These are phyloP conservation scores for Lepus americanus DNA, from an alignment of 2,113 vertebrate genomes.

Conservation along the genomic window DNA sequence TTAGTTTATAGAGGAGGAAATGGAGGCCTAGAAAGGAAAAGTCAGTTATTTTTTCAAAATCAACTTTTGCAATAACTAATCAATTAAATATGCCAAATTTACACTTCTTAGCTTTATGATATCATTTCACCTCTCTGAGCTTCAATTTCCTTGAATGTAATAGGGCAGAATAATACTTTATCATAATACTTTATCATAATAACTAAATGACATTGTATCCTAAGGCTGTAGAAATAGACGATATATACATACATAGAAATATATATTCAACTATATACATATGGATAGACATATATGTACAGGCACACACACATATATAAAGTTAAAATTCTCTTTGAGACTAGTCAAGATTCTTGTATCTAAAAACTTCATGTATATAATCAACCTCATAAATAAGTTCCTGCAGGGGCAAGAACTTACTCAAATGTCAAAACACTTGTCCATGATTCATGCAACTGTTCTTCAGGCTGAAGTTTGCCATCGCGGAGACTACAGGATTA, in stretches of 20 bases:
- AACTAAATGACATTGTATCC: background rate
- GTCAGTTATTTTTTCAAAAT: slow-evolving; percentile 5
- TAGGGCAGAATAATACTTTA: background rate
- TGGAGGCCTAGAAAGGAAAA: background rate
- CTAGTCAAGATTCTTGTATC: slow-evolving; percentile 6
- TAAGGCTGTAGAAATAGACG: background rate
- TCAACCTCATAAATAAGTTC: slow-evolving; percentile 49
- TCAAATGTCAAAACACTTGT: slow-evolving; percentile 44
- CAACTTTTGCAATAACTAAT: background rate
- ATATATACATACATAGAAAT: background rate
- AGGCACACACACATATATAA: background rate
- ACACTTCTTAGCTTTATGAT: slow-evolving; percentile 29
- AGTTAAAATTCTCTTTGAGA: background rate
- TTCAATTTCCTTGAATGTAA: background rate
- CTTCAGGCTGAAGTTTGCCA: background rate
- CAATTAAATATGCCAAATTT: slow-evolving; percentile 13
- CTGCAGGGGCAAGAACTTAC: slow-evolving; percentile 12
- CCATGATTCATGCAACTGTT: slow-evolving; percentile 45
- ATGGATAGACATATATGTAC: background rate
- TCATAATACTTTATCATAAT: background rate
- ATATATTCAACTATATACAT: background rate
- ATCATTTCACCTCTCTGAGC: slow-evolving; percentile 2
- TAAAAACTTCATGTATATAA: background rate
- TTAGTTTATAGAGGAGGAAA: background rate
- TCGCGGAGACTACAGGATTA: slow-evolving; percentile 49